Conservation (phyloP, 2,888 invertebrate species). For the Lordiphosa andalusiaca region DNA sequence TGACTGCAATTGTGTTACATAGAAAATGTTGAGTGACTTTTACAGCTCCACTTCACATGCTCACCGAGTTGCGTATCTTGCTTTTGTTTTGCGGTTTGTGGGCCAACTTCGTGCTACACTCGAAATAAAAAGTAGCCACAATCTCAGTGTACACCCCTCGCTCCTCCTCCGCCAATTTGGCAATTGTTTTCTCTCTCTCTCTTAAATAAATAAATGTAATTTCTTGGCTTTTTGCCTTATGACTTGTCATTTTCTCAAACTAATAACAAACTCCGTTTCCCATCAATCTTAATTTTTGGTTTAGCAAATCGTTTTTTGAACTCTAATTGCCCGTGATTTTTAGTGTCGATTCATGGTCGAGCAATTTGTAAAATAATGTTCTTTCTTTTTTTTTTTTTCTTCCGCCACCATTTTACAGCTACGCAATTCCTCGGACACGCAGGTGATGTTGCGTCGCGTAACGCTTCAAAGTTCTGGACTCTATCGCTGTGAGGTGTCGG, state of each 20-base stretch:
- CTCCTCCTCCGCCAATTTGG: too few relatives aligned
- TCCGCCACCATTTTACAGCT: conserved; percentile 80
- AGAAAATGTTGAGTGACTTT: conserved; percentile 72
- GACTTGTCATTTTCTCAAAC: conserved; percentile 63
- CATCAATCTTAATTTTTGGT: conserved; percentile 73
- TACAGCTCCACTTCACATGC: conserved; percentile 42
- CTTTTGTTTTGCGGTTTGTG: conserved; percentile 19
- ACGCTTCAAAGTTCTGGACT: conserved; percentile 86
- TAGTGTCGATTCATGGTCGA: conserved; percentile 51
- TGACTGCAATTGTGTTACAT: conserved; percentile 72
- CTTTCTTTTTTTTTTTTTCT: neutral
- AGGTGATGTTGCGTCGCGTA: conserved; percentile 85
- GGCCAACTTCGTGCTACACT: neutral
- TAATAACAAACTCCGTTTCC: conserved; percentile 52
- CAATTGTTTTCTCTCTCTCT: too few relatives aligned
- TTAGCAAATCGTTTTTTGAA: conserved; percentile 35
- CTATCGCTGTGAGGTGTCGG: conserved; percentile 89
- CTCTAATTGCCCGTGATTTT: conserved; percentile 60
- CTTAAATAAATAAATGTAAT: too few relatives aligned
- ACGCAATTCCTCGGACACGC: conserved; percentile 84
- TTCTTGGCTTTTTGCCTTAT: conserved; percentile 42
- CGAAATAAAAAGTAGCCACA: neutral
- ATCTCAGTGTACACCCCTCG: too few relatives aligned
- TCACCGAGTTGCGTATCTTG: conserved; percentile 46
- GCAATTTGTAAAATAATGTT: conserved; percentile 45